A percentile compares a stretch with the other conserved stretches of the same genome.
phyloP scores from a whole-genome alignment of 53 echinoderm and acorn worm species.

The Pentamera pediparva region DNA sequence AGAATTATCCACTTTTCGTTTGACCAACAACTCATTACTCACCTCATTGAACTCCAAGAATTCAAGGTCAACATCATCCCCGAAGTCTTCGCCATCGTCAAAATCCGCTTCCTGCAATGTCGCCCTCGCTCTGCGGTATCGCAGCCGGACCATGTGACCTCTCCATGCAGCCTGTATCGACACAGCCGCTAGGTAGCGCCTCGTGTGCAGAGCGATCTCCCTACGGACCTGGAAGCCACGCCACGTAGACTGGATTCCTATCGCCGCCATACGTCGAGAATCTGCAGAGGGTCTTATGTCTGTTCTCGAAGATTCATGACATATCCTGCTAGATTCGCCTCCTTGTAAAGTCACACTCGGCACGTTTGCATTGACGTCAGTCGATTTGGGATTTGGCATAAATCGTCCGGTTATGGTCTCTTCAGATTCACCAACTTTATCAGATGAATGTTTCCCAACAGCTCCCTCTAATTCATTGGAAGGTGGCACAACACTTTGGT shows the following conservation, averaged over 20 bases:
- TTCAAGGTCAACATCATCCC: slow-evolving; percentile 66
- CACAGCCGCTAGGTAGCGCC: slow-evolving; percentile 46
- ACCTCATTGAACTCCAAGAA: slow-evolving; percentile 81
- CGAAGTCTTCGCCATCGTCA: slow-evolving; percentile 49
- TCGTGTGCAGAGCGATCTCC: slow-evolving; percentile 49
- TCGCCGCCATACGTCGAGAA: slow-evolving; percentile 57
- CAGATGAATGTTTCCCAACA: not conserved
- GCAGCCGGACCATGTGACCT: slow-evolving; percentile 57
- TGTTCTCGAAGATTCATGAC: not conserved
- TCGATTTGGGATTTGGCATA: not conserved
- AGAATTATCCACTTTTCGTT: too few relatives aligned
- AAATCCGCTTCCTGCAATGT: slow-evolving; percentile 12
- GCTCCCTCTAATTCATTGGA: not conserved
- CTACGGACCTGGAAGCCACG: slow-evolving; percentile 55
- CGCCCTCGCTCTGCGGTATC: slow-evolving; percentile 43
- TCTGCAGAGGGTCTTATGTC: too few relatives aligned
- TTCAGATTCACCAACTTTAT: not conserved
- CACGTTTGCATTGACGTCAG: not conserved
- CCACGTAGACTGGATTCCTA: slow-evolving; percentile 72
- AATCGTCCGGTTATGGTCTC: not conserved
- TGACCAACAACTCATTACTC: slow-evolving; percentile 13
- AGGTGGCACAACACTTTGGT: not conserved
- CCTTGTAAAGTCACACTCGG: not conserved
- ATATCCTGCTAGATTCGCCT: too few relatives aligned
- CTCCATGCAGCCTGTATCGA: slow-evolving; percentile 65